Evolutionary conservation across 35 echinoderm and acorn worm genomes (phyloP), one percentile per base, ranked within the genome.

Genomic region (Ophiothrix spiculata): DNA sequence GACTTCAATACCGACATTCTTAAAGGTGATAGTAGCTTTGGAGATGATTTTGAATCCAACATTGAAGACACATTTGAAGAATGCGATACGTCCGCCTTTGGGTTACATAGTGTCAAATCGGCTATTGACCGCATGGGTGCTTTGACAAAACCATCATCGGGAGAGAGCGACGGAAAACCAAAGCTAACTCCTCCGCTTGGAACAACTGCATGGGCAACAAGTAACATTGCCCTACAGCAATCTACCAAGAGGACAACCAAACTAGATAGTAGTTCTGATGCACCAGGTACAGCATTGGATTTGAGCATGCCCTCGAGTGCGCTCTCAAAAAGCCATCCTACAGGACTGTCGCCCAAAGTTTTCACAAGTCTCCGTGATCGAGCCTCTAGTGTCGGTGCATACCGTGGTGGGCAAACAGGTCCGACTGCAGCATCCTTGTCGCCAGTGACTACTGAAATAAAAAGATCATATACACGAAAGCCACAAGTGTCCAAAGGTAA

Each of bases 401-500:
- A 49, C 19, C 60, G 60, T 69, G 60, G 10, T 2, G 3, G 15
- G 15, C 35, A 35, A 33, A 33, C 49, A 38, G 15, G 14, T 0
- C 81, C 46, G 23, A 42, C 37, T 3, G n/a, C n/a, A n/a, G n/a
- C n/a, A n/a, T 40, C 34, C 38, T 39, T 40, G 32, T 73, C 54
- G 35, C 81, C 42, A 32, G 36, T 60, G 35, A 1, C 81, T 33
- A 42, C 28, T 19, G 31, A 25, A 32, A 54, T 32, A 13, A 84
- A 45, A 15, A n/a, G 54, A 13, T 64, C 54, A 37, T 54, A 64
- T 31, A 84, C 63, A 2, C 42, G 81, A 19, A 60, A 37, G 31
- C 81, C 81, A 17, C 88, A 80, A 4, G 88, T 90, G 15, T 95
- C 93, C 31, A 95, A 95, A 85, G 93, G 93, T 39, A 95, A 95